Base-by-base conservation (phyloP, 2,797 vertebrate species). In the Pteronotus mesoamericanus region DNA sequence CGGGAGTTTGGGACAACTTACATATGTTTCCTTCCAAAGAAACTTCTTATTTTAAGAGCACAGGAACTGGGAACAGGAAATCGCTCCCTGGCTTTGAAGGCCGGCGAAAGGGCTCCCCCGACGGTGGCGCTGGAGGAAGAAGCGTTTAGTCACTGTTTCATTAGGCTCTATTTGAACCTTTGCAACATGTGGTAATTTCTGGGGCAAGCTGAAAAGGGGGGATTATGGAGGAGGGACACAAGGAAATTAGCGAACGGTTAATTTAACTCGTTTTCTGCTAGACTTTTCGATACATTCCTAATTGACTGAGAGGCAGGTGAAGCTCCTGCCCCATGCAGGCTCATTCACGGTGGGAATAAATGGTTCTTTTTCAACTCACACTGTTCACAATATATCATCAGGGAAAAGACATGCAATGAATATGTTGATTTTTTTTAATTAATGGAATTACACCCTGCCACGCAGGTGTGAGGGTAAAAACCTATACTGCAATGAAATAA, bases 281-380 rank as follows among this genome's bases (percentile, higher is more conserved):
- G 99, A 99, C 99, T 99, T 99, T 99, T 99, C 99, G 99, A 99
- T 99, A 99, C 99, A 99, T 99, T 99, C 99, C 99, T 99, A 99
- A 99, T 99, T 99, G 99, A 99, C 99, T 99, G 98, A 99, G 99
- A 99, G 99, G 99, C 99, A 99, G 99, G 99, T 99, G 99, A 99
- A 99, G 99, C 99, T 99, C 99, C 98, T 98, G 99, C 99, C 99
- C 98, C 99, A 99, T 98, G 99, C 99, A 98, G 99, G 97, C 99
- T 99, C 98, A 99, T 99, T 99, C 99, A 99, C 98, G 98, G 97
- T 96, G 89, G 98, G 98, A 99, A 99, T 99, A 99, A 99, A 99
- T 99, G 99, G 98, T 97, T 98, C 98, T 99, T 98, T 99, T 99
- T 99, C 99, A 99, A 98, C 98, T 98, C 99, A 98, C 98, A 98